Percentiles rank a stretch among this genome's conserved stretches.
Evolutionary conservation across 2,888 invertebrate genomes (phyloP).

Genomic region (Eristalis tenax): DNA sequence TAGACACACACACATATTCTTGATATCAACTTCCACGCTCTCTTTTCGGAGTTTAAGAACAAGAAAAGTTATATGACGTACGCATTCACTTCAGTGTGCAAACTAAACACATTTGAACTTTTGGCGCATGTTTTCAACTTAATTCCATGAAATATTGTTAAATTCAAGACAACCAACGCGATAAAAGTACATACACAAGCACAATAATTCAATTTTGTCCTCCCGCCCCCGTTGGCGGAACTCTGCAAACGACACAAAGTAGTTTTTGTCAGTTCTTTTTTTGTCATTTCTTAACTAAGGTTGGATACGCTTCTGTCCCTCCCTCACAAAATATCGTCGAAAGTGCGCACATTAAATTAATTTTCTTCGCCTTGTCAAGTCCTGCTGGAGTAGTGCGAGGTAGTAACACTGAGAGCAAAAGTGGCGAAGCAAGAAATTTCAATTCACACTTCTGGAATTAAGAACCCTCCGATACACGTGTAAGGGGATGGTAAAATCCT

Average conservation of each 20-base stretch:
- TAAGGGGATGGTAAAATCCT: not conserved
- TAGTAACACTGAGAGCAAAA: slow-evolving; percentile 18
- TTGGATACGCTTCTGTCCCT: slow-evolving; percentile 40
- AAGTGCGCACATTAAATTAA: slow-evolving; percentile 69
- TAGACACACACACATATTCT: too few relatives aligned
- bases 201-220: not conserved
- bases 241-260: not conserved
- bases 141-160: not conserved
- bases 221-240: not conserved
- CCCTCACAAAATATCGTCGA: slow-evolving; percentile 61
- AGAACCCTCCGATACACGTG: not conserved
- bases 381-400: slow-evolving; percentile 19
- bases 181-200: not conserved
- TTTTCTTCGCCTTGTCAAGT: slow-evolving; percentile 69
- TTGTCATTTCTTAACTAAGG: not conserved
- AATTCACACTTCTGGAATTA: slow-evolving; percentile 1
- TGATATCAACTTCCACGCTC: too few relatives aligned
- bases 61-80: not conserved
- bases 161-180: not conserved
- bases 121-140: not conserved
- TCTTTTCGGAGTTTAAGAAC: too few relatives aligned
- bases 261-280: not conserved
- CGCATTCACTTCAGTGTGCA: not conserved
- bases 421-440: slow-evolving; percentile 56
- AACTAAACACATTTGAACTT: not conserved